Base-by-base conservation (phyloP, 2,888 invertebrate genomes). In the Piscicola geometra region DNA sequence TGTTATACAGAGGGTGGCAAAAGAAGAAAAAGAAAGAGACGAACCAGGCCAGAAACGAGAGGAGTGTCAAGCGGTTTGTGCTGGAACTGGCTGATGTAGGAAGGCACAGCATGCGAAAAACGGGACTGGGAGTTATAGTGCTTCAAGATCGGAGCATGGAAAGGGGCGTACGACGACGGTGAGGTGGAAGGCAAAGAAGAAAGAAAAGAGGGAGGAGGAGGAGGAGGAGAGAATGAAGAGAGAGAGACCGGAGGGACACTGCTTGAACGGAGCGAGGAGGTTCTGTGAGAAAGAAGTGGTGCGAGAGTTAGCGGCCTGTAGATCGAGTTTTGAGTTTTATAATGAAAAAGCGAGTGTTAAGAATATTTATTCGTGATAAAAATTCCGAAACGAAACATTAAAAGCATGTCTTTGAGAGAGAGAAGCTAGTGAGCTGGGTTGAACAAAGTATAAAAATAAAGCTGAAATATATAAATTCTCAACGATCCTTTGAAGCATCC, bases 381-480 rank as follows among this genome's bases (percentile, higher is more conserved):
- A 56, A 56, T 5, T 56, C 25, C 41, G 41, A 41, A 56, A 56
- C 60, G 60, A 56, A 56, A 56, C 60, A 56, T 56, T 56, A 25
- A 56, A 56, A 56, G 60, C 60, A 56, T 15, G 15, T 25, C 5
- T 56, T 56, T 5, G n/a, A 9, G 41, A 41, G 41, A 15, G 41
- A 41, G 41, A 15, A 5, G 41, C 41, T 5, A 56, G n/a, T n/a
- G n/a, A n/a, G 60, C n/a, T 56, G 60, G 41, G 41, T 41, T 41
- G 41, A 41, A 41, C 41, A 15, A 41, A 15, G 60, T 56, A 56
- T 56, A 56, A 56, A 56, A 56, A 56, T 56, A 56, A 56, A 56
- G 60, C 60, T 18, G 60, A 56, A 56, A 9, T 18, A 15, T 9
- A 25, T 25, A 56, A 56, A 9, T 9, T 18, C 25, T 56, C 60